Percentiles rank a stretch among this genome's conserved stretches.
phyloP scores from a whole-genome alignment of 2,797 vertebrate genomes.

The Benthosema pterotum region DNA sequence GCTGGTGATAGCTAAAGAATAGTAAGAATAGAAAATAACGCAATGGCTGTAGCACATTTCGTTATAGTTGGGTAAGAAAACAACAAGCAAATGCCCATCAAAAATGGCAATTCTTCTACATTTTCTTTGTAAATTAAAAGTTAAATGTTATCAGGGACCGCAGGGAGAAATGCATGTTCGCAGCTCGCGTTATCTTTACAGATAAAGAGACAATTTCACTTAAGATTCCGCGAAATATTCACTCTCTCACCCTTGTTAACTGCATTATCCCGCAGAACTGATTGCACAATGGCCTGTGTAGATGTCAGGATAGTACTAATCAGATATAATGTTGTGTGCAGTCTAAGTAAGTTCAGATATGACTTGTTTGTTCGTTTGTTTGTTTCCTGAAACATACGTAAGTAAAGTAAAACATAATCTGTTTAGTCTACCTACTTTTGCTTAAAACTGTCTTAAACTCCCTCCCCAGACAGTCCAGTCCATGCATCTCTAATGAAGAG shows the following conservation, averaged over 20 bases:
- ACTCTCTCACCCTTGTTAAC: not conserved
- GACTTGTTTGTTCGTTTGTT: conserved; percentile 9
- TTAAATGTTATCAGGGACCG: no score
- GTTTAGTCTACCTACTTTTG: conserved; percentile 2
- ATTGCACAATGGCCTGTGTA: conserved; percentile 6
- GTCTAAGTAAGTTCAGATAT: not conserved
- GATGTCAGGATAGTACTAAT: not conserved
- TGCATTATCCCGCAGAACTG: not conserved
- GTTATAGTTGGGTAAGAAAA: no score
- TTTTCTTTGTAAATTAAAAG: no score
- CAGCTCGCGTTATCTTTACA: not conserved
- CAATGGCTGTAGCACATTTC: no score
- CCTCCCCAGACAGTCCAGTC: no score
- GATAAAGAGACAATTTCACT: not conserved
- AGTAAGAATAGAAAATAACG: no score
- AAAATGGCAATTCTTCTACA: no score
- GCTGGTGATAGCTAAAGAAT: no score
- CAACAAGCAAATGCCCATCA: no score
- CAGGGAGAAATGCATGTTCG: not conserved
- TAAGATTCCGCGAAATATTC: not conserved
- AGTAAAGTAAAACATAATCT: not conserved
- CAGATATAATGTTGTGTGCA: not conserved
- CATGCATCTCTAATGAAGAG: conserved; percentile 1
- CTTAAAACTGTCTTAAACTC: conserved; percentile 27
- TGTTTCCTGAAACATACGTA: not conserved